A percentile compares a stretch with the other conserved stretches of the same genome.
Conservation (phyloP, 1,140 invertebrate genomes). For the Atopsyche davidsoni region DNA sequence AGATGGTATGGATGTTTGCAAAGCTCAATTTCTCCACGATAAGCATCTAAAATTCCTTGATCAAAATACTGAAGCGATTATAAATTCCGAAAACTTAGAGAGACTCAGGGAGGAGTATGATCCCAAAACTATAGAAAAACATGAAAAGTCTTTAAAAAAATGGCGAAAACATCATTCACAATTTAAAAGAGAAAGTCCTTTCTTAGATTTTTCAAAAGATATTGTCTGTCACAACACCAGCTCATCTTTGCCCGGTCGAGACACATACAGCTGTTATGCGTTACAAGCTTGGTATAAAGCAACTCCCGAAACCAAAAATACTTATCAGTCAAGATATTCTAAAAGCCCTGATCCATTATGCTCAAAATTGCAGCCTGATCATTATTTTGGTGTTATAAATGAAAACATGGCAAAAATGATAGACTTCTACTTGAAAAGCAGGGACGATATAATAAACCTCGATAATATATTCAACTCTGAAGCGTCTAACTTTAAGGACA, state of each 20-base stretch:
- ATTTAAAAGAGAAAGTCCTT: slow-evolving; percentile 34
- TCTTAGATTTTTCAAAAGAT: slow-evolving; percentile 28
- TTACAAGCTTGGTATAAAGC: slow-evolving; percentile 59
- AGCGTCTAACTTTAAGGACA: slow-evolving; percentile 55
- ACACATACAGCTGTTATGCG: slow-evolving; percentile 47
- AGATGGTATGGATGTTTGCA: slow-evolving; percentile 90
- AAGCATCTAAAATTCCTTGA: slow-evolving; percentile 77
- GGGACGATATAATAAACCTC: slow-evolving; percentile 33
- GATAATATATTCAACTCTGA: slow-evolving; percentile 42
- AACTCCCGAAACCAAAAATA: slow-evolving; percentile 51
- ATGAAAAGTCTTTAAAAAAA: slow-evolving; percentile 50
- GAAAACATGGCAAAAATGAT: slow-evolving; percentile 72
- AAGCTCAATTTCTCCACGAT: slow-evolving; percentile 76
- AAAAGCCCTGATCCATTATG: slow-evolving; percentile 68
- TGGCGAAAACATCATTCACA: slow-evolving; percentile 57
- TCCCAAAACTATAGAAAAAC: slow-evolving; percentile 43
- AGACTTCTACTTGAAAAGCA: slow-evolving; percentile 54
- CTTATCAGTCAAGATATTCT: slow-evolving; percentile 40
- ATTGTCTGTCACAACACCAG: slow-evolving; percentile 1
- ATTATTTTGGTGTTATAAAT: slow-evolving; percentile 72
- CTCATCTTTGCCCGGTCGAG: slow-evolving; percentile 28
- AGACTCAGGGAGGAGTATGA: slow-evolving; percentile 50
- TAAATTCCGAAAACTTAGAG: slow-evolving; percentile 53
- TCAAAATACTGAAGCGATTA: slow-evolving; percentile 65
- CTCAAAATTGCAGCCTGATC: slow-evolving; percentile 62